phyloP scores from a whole-genome alignment of 2,797 vertebrate genomes.

The Cirrhinus mrigala region DNA sequence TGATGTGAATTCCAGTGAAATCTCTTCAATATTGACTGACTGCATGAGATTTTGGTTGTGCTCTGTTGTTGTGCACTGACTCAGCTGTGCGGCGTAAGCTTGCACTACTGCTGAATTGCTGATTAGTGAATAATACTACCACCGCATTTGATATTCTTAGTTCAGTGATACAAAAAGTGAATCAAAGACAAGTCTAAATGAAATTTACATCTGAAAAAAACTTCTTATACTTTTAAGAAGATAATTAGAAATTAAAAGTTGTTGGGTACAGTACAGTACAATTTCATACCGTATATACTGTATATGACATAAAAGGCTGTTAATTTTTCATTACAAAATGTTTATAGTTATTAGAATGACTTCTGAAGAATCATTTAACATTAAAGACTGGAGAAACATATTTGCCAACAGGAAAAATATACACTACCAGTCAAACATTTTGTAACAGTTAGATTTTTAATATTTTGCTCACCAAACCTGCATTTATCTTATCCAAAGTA shows the following conservation, averaged over 20 bases:
- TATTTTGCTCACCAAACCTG: too few species aligned
- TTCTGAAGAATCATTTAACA: neutral
- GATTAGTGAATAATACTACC: conserved; percentile 10
- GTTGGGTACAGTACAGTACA: neutral
- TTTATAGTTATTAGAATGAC: neutral
- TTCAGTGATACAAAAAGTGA: neutral
- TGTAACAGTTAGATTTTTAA: too few species aligned
- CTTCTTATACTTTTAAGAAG: neutral
- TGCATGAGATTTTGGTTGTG: conserved; percentile 14
- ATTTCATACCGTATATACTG: too few species aligned
- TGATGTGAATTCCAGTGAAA: conserved; percentile 22
- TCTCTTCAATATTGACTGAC: conserved; percentile 22
- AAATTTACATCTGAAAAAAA: neutral
- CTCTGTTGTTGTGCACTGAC: conserved; percentile 25
- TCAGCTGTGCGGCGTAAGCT: conserved; percentile 8
- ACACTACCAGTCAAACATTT: too few species aligned
- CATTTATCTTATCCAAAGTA: too few species aligned
- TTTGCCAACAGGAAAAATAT: neutral
- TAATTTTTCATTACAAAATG: too few species aligned
- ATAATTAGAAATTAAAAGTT: neutral
- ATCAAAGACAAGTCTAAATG: neutral
- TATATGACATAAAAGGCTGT: too few species aligned
- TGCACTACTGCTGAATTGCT: conserved; percentile 5
- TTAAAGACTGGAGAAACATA: neutral
- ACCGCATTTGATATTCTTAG: neutral